Conservation (phyloP, 2,888 invertebrate genomes). For the Drosophila hawaiiensis region DNA sequence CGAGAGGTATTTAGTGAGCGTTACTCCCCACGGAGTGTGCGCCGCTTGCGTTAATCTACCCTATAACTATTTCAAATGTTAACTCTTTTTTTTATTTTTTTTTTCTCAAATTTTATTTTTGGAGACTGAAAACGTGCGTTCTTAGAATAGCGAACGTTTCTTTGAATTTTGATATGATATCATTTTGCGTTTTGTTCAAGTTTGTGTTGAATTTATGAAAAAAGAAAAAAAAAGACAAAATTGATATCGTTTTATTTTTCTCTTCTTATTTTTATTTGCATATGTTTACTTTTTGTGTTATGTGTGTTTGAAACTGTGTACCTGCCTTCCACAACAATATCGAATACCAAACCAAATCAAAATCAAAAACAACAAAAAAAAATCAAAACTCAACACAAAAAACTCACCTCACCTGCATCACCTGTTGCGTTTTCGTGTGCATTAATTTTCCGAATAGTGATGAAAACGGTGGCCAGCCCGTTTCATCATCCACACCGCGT, state of each 20-base stretch:
- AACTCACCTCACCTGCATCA: conserved; percentile 44
- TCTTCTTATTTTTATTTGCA: conserved; percentile 68
- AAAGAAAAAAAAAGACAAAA: conserved; percentile 1
- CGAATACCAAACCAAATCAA: conserved; percentile 19
- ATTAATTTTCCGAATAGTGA: conserved; percentile 64
- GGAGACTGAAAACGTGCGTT: conserved; percentile 49
- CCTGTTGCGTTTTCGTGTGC: conserved; percentile 42
- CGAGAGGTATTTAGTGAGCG: conserved; percentile 80
- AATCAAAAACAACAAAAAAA: conserved; percentile 28
- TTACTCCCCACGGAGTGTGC: conserved; percentile 54
- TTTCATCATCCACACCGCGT: conserved; percentile 76
- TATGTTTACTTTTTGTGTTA: conserved; percentile 75
- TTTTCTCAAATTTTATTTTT: conserved; percentile 28
- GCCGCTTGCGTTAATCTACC: conserved; percentile 66
- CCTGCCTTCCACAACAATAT: conserved; percentile 69
- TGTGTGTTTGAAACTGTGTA: conserved; percentile 75
- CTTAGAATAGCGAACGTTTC: conserved; percentile 65
- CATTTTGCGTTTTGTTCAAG: conserved; percentile 42
- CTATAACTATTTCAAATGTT: conserved; percentile 12
- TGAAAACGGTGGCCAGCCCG: conserved; percentile 72
- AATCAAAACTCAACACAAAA: not conserved
- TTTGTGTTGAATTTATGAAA: conserved; percentile 54
- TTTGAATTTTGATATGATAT: conserved; percentile 32
- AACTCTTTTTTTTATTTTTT: not conserved
- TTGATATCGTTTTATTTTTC: conserved; percentile 41